These are phyloP conservation scores for Dasypus novemcinctus DNA, from an alignment of 2,113 vertebrate genomes.

Conservation along the genomic window DNA sequence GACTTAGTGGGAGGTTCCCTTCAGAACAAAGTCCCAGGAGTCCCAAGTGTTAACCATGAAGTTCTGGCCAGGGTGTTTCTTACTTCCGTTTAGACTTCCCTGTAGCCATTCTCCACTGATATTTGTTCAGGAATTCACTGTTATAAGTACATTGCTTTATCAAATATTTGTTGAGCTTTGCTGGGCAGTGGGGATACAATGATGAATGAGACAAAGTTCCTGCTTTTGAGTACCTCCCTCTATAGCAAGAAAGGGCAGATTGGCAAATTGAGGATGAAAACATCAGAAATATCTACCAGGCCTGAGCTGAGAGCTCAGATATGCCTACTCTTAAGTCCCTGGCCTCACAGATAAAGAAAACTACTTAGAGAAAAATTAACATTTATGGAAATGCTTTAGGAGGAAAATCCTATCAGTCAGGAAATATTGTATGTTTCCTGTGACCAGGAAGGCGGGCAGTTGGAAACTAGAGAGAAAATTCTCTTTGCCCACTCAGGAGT, in stretches of 20 bases:
- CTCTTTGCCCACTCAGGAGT: neutral
- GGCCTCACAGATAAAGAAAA: neutral
- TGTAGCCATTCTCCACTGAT: neutral
- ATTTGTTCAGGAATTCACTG: neutral
- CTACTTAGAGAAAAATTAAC: neutral
- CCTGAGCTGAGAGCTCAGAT: fast-evolving
- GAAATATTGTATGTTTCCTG: neutral
- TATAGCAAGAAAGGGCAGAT: neutral
- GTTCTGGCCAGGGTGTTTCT: neutral
- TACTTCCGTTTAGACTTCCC: neutral
- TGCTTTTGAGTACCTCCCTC: neutral
- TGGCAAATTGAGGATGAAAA: neutral
- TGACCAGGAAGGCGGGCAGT: neutral
- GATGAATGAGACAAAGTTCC: neutral
- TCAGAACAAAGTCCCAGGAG: neutral
- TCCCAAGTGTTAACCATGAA: fast-evolving
- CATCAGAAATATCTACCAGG: neutral
- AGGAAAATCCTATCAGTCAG: neutral
- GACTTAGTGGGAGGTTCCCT: neutral
- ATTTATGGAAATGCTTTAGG: neutral
- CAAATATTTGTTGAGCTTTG: neutral
- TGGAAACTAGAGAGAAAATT: neutral
- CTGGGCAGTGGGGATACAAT: neutral
- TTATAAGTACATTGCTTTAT: neutral
- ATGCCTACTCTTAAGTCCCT: fast-evolving